phyloP scores from a whole-genome alignment of 2,888 invertebrate species.

The Macrosiphum euphorbiae region DNA sequence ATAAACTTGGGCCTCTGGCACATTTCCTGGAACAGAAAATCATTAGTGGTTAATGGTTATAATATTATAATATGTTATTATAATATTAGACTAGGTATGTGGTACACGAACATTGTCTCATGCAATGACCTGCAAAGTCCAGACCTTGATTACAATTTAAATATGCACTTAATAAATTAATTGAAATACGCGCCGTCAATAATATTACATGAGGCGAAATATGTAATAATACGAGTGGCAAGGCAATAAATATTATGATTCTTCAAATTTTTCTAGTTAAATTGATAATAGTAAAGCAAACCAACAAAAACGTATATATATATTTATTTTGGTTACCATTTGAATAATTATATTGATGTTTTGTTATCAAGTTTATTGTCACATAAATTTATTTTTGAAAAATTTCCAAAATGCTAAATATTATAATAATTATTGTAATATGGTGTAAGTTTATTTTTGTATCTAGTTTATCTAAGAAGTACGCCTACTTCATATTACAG shows the following conservation, averaged over 20 bases:
- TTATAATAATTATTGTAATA: no score
- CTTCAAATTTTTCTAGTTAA: background rate
- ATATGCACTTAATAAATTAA: background rate
- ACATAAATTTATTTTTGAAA: no score
- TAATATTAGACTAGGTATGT: background rate
- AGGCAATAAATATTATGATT: background rate
- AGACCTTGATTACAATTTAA: background rate
- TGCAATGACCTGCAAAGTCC: background rate
- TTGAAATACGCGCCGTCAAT: background rate
- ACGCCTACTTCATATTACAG: background rate
- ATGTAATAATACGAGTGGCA: background rate
- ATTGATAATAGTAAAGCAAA: background rate
- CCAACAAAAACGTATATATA: background rate
- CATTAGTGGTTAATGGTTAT: background rate
- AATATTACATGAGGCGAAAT: background rate
- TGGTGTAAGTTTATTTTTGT: background rate
- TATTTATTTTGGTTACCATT: no score
- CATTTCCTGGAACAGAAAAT: constrained; percentile 74
- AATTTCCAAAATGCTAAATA: no score
- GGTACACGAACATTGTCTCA: background rate
- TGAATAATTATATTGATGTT: no score
- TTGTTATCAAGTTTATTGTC: no score
- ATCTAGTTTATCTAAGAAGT: background rate
- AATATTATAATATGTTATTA: background rate
- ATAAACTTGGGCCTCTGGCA: constrained; percentile 77